Percentiles rank a stretch among this genome's conserved stretches.
phyloP scores from a whole-genome alignment of 2,888 invertebrate species.

The Scaptodrosophila latifasciaeformis region DNA sequence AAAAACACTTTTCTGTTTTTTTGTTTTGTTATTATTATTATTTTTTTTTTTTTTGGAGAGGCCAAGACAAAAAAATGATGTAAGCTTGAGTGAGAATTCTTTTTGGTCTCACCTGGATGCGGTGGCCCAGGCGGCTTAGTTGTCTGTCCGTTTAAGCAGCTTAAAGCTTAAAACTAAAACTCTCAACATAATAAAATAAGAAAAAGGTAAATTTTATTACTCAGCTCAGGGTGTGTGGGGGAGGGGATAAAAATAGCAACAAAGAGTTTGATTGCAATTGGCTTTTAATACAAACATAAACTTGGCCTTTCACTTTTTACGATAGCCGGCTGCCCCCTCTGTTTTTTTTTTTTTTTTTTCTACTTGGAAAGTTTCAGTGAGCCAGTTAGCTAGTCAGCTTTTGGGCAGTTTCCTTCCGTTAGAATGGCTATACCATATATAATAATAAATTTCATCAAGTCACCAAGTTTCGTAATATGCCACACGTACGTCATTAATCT shows the following conservation, averaged over 20 bases:
- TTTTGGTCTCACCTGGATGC: too few relatives aligned
- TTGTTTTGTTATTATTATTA: too few relatives aligned
- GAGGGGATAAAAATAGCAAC: neutral
- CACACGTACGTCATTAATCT: slow-evolving; percentile 66
- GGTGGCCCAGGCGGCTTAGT: too few relatives aligned
- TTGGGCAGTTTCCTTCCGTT: too few relatives aligned
- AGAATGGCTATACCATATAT: neutral
- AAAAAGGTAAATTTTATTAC: slow-evolving; percentile 25
- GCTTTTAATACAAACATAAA: slow-evolving; percentile 31
- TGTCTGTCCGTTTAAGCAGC: slow-evolving; percentile 11
- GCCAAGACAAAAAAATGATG: too few relatives aligned
- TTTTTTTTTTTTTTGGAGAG: too few relatives aligned
- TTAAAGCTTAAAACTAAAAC: neutral
- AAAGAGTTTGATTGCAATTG: slow-evolving; percentile 50
- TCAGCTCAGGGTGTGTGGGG: slow-evolving; percentile 27
- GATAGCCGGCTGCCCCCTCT: neutral
- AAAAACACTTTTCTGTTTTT: slow-evolving; percentile 54
- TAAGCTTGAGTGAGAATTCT: too few relatives aligned
- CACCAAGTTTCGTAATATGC: slow-evolving; percentile 65
- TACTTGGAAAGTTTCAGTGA: slow-evolving; percentile 2
- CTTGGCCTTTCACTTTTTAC: slow-evolving; percentile 10
- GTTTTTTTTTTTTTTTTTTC: slow-evolving; percentile 27
- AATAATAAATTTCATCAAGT: slow-evolving; percentile 66
- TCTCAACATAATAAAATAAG: neutral
- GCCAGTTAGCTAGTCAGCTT: too few relatives aligned